phyloP scores from a whole-genome alignment of 2,797 vertebrate genomes.

The Carduelis carduelis region DNA sequence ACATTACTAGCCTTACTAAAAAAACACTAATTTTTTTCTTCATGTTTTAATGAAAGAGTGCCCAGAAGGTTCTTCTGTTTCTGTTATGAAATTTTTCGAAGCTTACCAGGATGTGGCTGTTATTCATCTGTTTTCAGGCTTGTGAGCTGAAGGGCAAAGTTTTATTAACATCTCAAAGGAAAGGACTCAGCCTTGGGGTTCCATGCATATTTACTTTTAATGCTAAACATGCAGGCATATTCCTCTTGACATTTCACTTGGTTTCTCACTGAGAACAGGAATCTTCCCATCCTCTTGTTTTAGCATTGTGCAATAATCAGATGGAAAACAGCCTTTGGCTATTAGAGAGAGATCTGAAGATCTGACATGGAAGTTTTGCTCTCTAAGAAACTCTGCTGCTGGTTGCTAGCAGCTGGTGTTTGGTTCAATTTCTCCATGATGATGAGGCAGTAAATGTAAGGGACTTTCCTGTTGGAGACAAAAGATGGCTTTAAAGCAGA shows the following conservation, averaged over 20 bases:
- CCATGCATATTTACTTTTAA: not conserved
- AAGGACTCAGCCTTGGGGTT: constrained; percentile 2
- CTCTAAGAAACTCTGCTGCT: not conserved
- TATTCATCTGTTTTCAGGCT: not conserved
- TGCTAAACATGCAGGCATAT: not conserved
- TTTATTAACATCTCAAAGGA: not conserved
- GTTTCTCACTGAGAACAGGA: not conserved
- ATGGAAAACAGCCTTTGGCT: not conserved
- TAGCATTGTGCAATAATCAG: not conserved
- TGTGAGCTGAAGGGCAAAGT: not conserved
- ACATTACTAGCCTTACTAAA: not conserved
- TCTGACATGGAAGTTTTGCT: not conserved
- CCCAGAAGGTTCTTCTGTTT: not conserved
- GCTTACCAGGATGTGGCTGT: not conserved
- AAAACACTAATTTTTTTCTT: not conserved
- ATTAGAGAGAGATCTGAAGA: not conserved
- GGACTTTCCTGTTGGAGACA: not conserved
- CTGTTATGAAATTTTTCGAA: not conserved
- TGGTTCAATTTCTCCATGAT: not conserved
- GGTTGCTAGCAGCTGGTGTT: not conserved
- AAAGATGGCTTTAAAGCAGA: not conserved
- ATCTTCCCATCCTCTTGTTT: not conserved
- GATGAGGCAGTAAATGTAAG: not conserved
- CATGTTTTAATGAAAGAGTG: not conserved
- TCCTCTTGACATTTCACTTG: constrained; percentile 6